These are phyloP conservation scores for Sphaerodactylus townsendi DNA, from an alignment of 2,113 vertebrate genomes.

Conservation along the genomic window DNA sequence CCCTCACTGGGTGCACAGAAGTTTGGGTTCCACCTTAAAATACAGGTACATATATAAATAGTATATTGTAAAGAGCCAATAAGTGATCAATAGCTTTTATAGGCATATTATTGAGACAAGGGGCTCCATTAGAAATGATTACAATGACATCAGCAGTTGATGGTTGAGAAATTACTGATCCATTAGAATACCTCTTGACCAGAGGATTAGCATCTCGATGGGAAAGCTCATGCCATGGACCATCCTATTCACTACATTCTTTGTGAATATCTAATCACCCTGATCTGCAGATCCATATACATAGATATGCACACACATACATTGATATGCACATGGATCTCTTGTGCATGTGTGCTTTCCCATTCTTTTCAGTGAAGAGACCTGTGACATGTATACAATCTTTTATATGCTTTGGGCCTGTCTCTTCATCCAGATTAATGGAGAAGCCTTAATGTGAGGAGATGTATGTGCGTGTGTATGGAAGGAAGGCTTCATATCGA, in stretches of 20 bases:
- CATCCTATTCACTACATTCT: not conserved
- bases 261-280: not conserved
- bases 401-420: not conserved
- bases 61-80: constrained; percentile 26
- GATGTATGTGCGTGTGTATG: too few species aligned
- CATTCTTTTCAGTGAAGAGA: not conserved
- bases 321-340: not conserved
- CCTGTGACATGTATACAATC: not conserved
- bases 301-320: not conserved
- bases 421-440: not conserved
- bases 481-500: not conserved
- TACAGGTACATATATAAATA: constrained; percentile 29
- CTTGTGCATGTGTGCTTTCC: not conserved
- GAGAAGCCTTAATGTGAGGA: not conserved
- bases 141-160: constrained; percentile 30
- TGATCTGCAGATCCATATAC: not conserved
- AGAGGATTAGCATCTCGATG: not conserved
- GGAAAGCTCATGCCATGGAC: not conserved
- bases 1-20: not conserved
- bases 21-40: not conserved
- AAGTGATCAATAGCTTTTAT: constrained; percentile 13
- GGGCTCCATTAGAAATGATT: not conserved
- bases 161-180: constrained; percentile 47
- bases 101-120: constrained; percentile 2
- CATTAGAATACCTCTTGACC: not conserved